Conservation (phyloP, 2,113 vertebrate genomes). For the Cyanistes caeruleus region DNA sequence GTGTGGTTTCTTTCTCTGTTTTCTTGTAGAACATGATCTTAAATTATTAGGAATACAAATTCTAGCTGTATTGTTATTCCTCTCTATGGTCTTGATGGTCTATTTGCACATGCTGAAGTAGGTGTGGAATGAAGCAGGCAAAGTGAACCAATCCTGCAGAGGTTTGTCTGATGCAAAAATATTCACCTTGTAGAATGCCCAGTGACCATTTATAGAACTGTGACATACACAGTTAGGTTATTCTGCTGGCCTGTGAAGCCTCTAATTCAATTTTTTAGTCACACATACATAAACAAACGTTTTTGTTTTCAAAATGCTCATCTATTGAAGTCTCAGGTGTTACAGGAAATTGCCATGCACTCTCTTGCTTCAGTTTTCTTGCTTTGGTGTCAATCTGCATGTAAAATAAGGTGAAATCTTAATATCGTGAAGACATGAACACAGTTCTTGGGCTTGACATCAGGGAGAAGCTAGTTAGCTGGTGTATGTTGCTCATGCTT, state of each 20-base stretch:
- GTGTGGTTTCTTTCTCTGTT: not conserved
- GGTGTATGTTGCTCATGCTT: constrained; percentile 36
- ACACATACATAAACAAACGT: constrained; percentile 50
- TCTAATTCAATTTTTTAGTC: constrained; percentile 65
- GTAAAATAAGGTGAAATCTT: constrained; percentile 69
- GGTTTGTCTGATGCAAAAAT: constrained; percentile 42
- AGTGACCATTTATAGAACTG: constrained; percentile 57
- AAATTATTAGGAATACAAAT: not conserved
- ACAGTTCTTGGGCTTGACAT: constrained; percentile 48
- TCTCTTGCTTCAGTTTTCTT: constrained; percentile 62
- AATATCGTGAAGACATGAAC: constrained; percentile 50
- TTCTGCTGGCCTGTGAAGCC: constrained; percentile 34
- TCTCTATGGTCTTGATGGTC: not conserved
- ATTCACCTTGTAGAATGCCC: constrained; percentile 44
- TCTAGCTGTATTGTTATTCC: not conserved
- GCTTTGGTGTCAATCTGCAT: constrained; percentile 67
- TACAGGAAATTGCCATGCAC: constrained; percentile 52
- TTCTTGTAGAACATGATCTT: constrained; percentile 21
- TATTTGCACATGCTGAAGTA: not conserved
- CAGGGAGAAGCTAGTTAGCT: constrained; percentile 56
- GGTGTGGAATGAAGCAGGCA: constrained; percentile 7
- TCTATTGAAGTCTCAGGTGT: constrained; percentile 61
- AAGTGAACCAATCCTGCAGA: not conserved
- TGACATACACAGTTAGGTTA: not conserved
- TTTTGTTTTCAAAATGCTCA: constrained; percentile 33